Conservation (phyloP, 2,113 vertebrate species). For the Rhea americana region DNA sequence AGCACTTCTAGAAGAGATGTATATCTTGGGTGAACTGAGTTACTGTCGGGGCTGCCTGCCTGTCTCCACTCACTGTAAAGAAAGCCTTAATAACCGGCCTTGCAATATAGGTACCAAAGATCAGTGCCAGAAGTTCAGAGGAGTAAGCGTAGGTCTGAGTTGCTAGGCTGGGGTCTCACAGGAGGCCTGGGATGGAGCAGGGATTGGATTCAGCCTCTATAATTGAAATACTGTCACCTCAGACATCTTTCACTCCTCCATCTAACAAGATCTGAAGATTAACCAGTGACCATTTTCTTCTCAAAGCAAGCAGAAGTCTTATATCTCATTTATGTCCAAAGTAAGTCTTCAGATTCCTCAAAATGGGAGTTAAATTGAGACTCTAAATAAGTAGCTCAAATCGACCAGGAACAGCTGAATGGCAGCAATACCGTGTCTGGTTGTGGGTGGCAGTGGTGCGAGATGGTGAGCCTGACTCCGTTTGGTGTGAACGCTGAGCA, state of each 20-base stretch:
- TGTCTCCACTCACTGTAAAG: not conserved
- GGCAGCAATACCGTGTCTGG: not conserved
- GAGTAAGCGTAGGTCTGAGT: not conserved
- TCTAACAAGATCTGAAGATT: not conserved
- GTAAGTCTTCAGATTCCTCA: not conserved
- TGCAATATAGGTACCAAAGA: not conserved
- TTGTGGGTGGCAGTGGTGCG: not conserved
- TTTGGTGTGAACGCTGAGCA: rapidly evolving
- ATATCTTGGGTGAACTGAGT: not conserved
- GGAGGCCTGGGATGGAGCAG: not conserved
- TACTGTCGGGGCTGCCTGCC: not conserved
- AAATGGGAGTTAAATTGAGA: not conserved
- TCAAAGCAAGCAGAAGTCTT: not conserved
- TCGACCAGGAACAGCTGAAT: not conserved
- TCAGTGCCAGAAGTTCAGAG: not conserved
- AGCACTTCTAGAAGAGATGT: not conserved
- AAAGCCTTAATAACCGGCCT: not conserved
- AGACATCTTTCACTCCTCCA: not conserved
- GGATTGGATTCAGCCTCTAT: not conserved
- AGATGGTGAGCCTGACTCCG: not conserved
- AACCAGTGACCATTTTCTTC: not conserved
- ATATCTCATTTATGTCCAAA: not conserved
- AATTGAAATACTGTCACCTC: not conserved
- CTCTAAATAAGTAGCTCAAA: not conserved
- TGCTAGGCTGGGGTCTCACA: not conserved